Base-by-base conservation (phyloP, 64 coral and sea anemone genomes). In the Acropora tenuis region DNA sequence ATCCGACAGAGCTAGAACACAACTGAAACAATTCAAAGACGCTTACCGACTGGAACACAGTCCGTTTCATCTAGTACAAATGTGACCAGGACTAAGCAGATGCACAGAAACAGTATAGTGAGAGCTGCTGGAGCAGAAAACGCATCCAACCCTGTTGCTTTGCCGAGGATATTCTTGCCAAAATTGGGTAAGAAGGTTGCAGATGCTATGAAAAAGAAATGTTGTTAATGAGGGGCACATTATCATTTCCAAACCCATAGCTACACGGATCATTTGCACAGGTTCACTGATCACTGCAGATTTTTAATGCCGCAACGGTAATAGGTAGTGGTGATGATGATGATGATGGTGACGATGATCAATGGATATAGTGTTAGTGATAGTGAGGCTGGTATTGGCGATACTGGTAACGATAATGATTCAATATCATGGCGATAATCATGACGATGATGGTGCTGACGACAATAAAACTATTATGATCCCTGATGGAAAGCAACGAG, bases 111-210 rank as follows among this genome's bases (percentile, higher is more conserved):
- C 3, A 90, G 78, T 15, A 94, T 89, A 19, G 87, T 94, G 8
- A 94, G 73, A 18, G 87, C 87, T 43, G 87, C 92, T 53, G 92
- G 92, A 16, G 92, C 92, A 6, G 88, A 50, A 43, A 55, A 90
- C 87, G 78, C 87, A 43, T 90, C 79, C 10, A 94, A 52, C 47
- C 87, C 80, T 3, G 92, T 94, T 66, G 80, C 87, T 83, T 94
- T 83, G 75, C 92, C 92, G 10, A 94, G 20, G 41, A 50, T 9
- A 49, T 74, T 94, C 58, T 85, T 94, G 12, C 87, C 78, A 85
- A 94, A 94, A 30, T 75, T 55, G 47, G 86, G 87, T 76, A 94
- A 74, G 19, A 94, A 94, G 18, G 92, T 94, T 9, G 92, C 92
- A 48, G 80, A 81, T 60, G 88, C 76, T 89, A 43, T 5, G 45